A percentile compares a stretch with the other conserved stretches of the same genome.
Evolutionary conservation across 2,797 vertebrate species (phyloP).

Genomic region (Buphagus erythrorhynchus): DNA sequence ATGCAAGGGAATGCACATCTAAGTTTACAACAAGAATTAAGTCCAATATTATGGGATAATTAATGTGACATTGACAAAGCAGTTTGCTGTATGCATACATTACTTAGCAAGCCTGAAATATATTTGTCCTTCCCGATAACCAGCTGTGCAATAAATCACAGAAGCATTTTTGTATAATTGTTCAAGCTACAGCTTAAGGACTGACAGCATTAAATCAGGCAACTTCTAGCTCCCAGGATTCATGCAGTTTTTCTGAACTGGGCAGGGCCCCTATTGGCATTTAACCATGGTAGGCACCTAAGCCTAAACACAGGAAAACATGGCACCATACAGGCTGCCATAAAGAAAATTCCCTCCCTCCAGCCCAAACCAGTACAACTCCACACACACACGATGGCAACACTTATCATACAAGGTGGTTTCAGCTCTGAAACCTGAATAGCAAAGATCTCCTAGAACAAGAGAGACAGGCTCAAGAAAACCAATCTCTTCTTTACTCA

Average conservation of each 20-base stretch:
- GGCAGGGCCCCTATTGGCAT: neutral
- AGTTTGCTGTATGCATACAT: neutral
- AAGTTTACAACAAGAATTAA: neutral
- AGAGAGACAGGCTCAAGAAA: neutral
- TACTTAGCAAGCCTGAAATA: neutral
- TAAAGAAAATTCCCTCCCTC: neutral
- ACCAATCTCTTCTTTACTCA: neutral
- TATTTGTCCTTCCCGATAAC: neutral
- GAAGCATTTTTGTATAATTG: neutral
- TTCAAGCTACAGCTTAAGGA: neutral
- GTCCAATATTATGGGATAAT: slow-evolving; percentile 18
- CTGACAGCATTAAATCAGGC: neutral
- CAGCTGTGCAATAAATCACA: neutral
- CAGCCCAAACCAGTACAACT: neutral
- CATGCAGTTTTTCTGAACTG: neutral
- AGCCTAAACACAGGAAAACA: neutral
- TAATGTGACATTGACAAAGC: slow-evolving; percentile 37
- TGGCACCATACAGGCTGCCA: too few species aligned
- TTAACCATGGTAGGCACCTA: neutral
- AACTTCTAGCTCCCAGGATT: neutral
- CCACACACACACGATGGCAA: fast-evolving
- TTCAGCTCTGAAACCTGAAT: neutral
- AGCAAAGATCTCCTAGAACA: neutral
- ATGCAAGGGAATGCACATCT: neutral
- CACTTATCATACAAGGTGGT: neutral